Conservation (phyloP, 2,888 invertebrate genomes). For the Brachynemurus nebulosus region DNA sequence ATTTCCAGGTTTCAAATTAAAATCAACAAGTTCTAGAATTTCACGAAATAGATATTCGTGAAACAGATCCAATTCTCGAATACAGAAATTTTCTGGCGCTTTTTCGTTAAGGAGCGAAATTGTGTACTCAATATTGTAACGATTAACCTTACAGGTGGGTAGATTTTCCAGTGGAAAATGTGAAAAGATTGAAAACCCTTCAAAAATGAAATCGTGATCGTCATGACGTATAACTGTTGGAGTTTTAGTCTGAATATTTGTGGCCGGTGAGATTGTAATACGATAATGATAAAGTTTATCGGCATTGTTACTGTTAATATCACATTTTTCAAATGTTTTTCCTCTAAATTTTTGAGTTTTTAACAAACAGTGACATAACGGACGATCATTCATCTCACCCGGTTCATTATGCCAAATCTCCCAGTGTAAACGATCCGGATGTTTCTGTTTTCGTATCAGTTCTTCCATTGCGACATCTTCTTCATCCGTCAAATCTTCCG, state of each 20-base stretch:
- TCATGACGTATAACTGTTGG: conserved; percentile 90
- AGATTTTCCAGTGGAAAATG: conserved; percentile 79
- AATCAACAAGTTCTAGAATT: conserved; percentile 80
- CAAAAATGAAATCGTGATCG: conserved; percentile 91
- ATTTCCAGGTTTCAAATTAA: conserved; percentile 60
- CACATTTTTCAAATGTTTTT: conserved; percentile 54
- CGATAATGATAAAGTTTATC: conserved; percentile 80
- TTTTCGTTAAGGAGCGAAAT: conserved; percentile 85
- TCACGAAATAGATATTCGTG: conserved; percentile 79
- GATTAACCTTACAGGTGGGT: conserved; percentile 78
- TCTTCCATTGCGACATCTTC: conserved; percentile 79
- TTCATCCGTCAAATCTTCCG: conserved; percentile 57
- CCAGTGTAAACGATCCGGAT: conserved; percentile 81
- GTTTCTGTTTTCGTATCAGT: conserved; percentile 75
- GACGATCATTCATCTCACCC: conserved; percentile 97
- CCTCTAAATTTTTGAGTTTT: conserved; percentile 83
- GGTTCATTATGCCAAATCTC: conserved; percentile 97
- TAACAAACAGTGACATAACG: conserved; percentile 85
- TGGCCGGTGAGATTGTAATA: conserved; percentile 73
- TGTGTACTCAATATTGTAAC: conserved; percentile 93
- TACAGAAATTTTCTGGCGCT: conserved; percentile 81
- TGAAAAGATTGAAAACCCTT: conserved; percentile 93
- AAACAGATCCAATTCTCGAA: conserved; percentile 78
- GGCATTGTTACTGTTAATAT: conserved; percentile 66
- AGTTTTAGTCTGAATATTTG: conserved; percentile 76